Evolutionary conservation across 2,888 invertebrate species (phyloP), one percentile per base, ranked within the genome.

Genomic region (Escarpia spicata): DNA sequence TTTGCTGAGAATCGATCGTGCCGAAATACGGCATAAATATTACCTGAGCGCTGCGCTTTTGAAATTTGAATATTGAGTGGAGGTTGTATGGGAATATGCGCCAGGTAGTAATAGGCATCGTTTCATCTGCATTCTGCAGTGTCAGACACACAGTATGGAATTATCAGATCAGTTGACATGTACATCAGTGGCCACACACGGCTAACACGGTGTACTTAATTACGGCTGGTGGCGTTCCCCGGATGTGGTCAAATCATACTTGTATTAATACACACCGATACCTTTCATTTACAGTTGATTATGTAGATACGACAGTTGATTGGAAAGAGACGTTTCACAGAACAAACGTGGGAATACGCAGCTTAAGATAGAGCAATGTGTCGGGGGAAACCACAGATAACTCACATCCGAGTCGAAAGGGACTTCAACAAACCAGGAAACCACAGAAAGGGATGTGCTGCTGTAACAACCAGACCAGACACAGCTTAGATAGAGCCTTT

Each of bases 121-220:
- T 75, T 15, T 75, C 75, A 75, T 26, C 75, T 26, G 4, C 75
- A 75, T 26, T 52, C 26, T 75, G 75, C 75, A 75, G n/a, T 75
- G 75, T 75, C 75, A 75, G n/a, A n/a, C n/a, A 75, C 75, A n/a
- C 26, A 26, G 6, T 6, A 15, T n/a, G 26, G n/a, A 75, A n/a
- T 75, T 75, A 75, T 75, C 75, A 75, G 75, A 75, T 75, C 75
- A 75, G 75, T n/a, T 75, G 75, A 26, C 75, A 75, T 75, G 75
- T 26, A 6, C 75, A 26, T 75, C n/a, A 4, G 75, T 75, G 75
- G n/a, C 75, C 26, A 75, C 75, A 75, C 75, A 75, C 52, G 52
- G 52, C 6, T 8, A 75, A 75, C 75, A 75, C 75, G 75, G 6
- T 75, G n/a, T 75, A 3, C 75, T 52, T 52, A 52, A 52, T 9